These are phyloP conservation scores for Eira barbara DNA, from an alignment of 2,113 vertebrate species.

Conservation along the genomic window DNA sequence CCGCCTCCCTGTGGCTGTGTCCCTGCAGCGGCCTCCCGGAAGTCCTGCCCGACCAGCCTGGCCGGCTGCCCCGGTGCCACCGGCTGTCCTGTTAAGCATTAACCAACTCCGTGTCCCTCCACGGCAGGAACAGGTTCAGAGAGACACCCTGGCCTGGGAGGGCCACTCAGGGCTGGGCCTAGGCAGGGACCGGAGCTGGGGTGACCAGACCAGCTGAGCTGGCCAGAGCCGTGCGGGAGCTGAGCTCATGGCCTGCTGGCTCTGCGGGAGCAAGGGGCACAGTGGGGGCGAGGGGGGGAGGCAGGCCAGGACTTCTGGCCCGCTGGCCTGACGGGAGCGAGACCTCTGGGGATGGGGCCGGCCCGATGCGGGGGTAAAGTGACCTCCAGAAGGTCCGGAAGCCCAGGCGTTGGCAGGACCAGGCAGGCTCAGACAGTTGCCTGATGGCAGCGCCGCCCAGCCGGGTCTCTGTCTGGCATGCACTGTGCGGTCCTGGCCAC, in stretches of 20 bases:
- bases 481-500: rapidly evolving
- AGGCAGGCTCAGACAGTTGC: rapidly evolving
- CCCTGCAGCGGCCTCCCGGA: neutral
- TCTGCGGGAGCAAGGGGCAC: neutral
- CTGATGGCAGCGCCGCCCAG: rapidly evolving
- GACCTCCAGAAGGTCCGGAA: neutral
- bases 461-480: rapidly evolving
- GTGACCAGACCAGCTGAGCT: neutral
- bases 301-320: rapidly evolving
- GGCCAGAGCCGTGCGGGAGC: neutral
- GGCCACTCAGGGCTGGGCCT: neutral
- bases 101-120: neutral
- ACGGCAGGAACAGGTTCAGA: neutral
- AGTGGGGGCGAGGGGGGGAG: neutral
- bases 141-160: neutral
- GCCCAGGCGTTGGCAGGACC: neutral
- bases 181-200: neutral
- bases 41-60: rapidly evolving
- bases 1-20: neutral
- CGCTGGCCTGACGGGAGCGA: rapidly evolving
- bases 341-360: neutral
- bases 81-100: neutral
- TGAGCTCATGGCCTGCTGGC: no score
- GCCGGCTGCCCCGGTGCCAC: rapidly evolving
- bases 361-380: rapidly evolving